Evolutionary conservation across 2,888 invertebrate genomes (phyloP).

Genomic region (Liposcelis brunnea): DNA sequence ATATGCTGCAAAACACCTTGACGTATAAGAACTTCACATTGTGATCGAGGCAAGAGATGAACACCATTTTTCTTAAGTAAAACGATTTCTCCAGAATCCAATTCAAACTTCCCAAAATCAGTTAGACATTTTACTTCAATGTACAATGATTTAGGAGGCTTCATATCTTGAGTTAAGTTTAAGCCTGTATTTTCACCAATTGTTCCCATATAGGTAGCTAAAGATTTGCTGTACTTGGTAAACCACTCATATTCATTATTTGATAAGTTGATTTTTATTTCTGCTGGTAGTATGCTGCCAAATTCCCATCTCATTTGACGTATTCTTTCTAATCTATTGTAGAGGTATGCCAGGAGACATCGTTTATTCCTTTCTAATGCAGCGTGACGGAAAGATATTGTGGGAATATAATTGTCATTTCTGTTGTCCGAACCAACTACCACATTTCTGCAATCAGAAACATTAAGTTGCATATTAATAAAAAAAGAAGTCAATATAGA

Average conservation of each 20-base stretch:
- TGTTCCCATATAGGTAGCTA: constrained; percentile 80
- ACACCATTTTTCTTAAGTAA: constrained; percentile 78
- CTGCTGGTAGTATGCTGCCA: constrained; percentile 76
- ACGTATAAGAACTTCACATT: constrained; percentile 77
- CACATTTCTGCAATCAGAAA: constrained; percentile 14
- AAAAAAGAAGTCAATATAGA: constrained; percentile 12
- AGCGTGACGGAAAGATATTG: constrained; percentile 68
- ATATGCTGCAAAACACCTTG: constrained; percentile 78
- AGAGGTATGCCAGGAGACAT: constrained; percentile 68
- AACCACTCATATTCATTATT: constrained; percentile 50
- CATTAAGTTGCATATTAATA: constrained; percentile 26
- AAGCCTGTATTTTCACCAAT: constrained; percentile 66
- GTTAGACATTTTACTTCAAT: constrained; percentile 73
- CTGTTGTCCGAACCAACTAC: constrained; percentile 15
- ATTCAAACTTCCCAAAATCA: constrained; percentile 87
- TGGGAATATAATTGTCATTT: constrained; percentile 36
- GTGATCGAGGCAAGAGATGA: constrained; percentile 72
- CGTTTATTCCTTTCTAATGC: constrained; percentile 78
- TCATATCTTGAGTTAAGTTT: constrained; percentile 71
- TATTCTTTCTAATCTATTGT: constrained; percentile 63
- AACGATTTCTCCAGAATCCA: constrained; percentile 83
- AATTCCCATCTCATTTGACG: constrained; percentile 89
- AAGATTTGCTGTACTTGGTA: constrained; percentile 64
- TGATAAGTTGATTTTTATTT: constrained; percentile 54
- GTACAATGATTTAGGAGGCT: constrained; percentile 82